phyloP scores from a whole-genome alignment of 2,113 vertebrate genomes.

The Silurus glanis region DNA sequence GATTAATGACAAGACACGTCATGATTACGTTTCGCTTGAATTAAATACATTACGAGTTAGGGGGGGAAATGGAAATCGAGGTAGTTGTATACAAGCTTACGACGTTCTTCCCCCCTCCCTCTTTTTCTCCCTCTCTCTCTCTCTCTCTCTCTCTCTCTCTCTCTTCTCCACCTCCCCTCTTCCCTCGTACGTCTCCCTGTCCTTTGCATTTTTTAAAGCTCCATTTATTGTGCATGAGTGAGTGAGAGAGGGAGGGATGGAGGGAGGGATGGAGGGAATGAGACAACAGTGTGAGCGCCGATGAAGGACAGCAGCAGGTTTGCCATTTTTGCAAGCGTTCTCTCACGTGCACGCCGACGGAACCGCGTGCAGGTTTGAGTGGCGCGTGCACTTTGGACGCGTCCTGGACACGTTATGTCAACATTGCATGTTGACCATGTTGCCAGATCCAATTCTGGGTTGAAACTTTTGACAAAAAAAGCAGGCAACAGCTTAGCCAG shows the following conservation, averaged over 20 bases:
- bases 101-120: conserved; percentile 72
- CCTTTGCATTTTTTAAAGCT: conserved; percentile 67
- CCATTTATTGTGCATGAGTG: conserved; percentile 70
- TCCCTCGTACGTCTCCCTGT: conserved; percentile 54
- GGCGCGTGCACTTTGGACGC: neutral
- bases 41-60: conserved; percentile 84
- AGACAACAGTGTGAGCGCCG: conserved; percentile 56
- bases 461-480: neutral
- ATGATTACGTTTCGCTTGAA: conserved; percentile 85
- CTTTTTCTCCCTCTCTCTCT: conserved; percentile 66
- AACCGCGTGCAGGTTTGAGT: neutral
- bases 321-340: conserved; percentile 75
- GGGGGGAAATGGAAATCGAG: conserved; percentile 74
- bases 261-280: conserved; percentile 43
- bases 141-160: conserved; percentile 61
- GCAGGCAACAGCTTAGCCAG: neutral
- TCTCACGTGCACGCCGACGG: neutral
- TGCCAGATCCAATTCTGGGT: neutral
- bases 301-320: conserved; percentile 66
- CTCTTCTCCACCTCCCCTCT: conserved; percentile 62
- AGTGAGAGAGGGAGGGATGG: conserved; percentile 62
- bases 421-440: too few species aligned
- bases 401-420: neutral
- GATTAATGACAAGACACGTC: conserved; percentile 84
- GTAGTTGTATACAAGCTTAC: conserved; percentile 80